Percentiles rank a stretch among this genome's conserved stretches.
phyloP scores from a whole-genome alignment of 2,113 vertebrate genomes.

The Pongo abelii region DNA sequence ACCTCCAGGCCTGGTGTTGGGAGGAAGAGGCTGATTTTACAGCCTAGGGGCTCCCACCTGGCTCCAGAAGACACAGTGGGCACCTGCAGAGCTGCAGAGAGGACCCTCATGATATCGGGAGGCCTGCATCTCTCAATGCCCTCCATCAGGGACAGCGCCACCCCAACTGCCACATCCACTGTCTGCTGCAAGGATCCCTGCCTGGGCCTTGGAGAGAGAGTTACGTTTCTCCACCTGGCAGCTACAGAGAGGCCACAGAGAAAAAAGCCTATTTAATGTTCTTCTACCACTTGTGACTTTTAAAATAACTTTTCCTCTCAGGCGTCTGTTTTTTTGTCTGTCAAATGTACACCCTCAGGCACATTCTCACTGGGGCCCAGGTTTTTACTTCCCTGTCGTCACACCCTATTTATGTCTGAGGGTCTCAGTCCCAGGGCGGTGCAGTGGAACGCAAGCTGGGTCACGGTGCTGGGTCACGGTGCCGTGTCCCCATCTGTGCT shows the following conservation, averaged over 20 bases:
- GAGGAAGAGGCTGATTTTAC: background rate
- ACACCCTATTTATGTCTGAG: background rate
- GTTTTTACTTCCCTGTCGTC: background rate
- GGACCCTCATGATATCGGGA: background rate
- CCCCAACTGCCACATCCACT: background rate
- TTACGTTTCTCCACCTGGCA: background rate
- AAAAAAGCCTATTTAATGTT: background rate
- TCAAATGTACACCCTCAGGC: background rate
- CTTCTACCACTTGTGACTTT: background rate
- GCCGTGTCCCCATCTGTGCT: background rate
- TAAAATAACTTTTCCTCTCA: background rate
- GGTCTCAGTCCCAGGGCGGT: background rate
- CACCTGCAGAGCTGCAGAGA: accelerated
- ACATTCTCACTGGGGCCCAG: background rate
- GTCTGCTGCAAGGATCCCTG: background rate
- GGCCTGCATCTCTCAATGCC: background rate
- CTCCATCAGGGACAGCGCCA: background rate
- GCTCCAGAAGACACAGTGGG: background rate
- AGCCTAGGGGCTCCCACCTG: background rate
- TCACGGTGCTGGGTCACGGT: accelerated
- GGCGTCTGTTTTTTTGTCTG: background rate
- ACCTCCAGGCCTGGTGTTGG: background rate
- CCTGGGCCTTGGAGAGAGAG: background rate
- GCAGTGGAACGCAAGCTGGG: background rate
- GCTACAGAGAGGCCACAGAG: background rate